Percentiles rank a stretch among this genome's conserved stretches.
Conservation (phyloP, 2,797 vertebrate species). For the Moxostoma hubbsi region DNA sequence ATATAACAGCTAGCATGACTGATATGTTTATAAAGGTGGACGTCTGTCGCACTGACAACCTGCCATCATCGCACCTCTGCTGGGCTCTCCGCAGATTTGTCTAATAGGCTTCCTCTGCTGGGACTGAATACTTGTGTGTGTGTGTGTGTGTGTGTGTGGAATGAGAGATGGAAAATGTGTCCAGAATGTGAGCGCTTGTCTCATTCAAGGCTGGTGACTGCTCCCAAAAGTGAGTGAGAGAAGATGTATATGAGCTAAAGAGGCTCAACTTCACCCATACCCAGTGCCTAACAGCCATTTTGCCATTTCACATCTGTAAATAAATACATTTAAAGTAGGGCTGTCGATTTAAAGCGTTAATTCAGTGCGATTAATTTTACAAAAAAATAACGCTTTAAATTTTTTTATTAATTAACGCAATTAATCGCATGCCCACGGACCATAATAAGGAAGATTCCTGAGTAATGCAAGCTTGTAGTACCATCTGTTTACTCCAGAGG, state of each 20-base stretch:
- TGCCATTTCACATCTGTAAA: background rate
- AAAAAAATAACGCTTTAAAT: too few species aligned
- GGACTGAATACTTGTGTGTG: constrained; percentile 50
- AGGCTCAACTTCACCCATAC: background rate
- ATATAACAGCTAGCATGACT: constrained; percentile 80
- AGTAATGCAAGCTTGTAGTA: too few species aligned
- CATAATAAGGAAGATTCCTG: too few species aligned
- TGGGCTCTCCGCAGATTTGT: constrained; percentile 76
- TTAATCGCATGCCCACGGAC: too few species aligned
- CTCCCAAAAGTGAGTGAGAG: constrained; percentile 70
- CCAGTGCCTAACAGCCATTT: background rate
- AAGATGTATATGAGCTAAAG: constrained; percentile 51
- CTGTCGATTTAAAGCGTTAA: too few species aligned
- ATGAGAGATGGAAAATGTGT: constrained; percentile 54
- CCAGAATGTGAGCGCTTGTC: constrained; percentile 57
- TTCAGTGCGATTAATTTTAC: too few species aligned
- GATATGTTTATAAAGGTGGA: constrained; percentile 80
- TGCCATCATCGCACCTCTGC: constrained; percentile 72
- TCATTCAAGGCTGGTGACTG: constrained; percentile 75
- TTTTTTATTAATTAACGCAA: too few species aligned
- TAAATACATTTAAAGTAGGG: background rate
- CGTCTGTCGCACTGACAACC: constrained; percentile 73
- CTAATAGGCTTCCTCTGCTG: constrained; percentile 79
- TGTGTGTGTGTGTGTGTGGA: constrained; percentile 22
- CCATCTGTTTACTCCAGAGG: too few species aligned